Percentiles rank a stretch among this genome's conserved stretches.
phyloP scores from a whole-genome alignment of 2,888 invertebrate species.

The Subacronicta megacephala region DNA sequence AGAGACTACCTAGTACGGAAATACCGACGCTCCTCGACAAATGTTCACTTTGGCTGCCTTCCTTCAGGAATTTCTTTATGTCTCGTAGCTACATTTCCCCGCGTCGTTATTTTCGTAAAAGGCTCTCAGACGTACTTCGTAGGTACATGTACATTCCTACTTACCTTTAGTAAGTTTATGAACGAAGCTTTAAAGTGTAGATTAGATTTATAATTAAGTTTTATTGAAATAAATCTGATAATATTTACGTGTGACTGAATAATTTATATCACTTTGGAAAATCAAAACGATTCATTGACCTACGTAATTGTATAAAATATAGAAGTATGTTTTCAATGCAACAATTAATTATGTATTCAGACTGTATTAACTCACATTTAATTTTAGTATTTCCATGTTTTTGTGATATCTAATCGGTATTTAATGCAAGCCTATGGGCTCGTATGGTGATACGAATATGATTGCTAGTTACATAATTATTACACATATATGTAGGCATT shows the following conservation, averaged over 20 bases:
- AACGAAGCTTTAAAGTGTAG: slow-evolving; percentile 86
- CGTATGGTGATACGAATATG: slow-evolving; percentile 40
- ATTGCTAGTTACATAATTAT: slow-evolving; percentile 50
- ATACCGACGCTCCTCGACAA: slow-evolving; percentile 23
- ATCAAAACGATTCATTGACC: slow-evolving; percentile 54
- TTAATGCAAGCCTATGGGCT: slow-evolving; percentile 49
- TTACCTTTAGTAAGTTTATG: slow-evolving; percentile 73
- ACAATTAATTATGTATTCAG: slow-evolving; percentile 40
- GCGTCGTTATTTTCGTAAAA: slow-evolving; percentile 32
- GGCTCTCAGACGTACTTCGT: slow-evolving; percentile 34
- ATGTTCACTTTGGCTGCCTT: slow-evolving; percentile 16
- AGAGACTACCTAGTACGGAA: slow-evolving; percentile 36
- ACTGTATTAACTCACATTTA: slow-evolving; percentile 32
- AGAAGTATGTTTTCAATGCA: slow-evolving; percentile 42
- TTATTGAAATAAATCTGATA: slow-evolving; percentile 62
- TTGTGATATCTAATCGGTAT: slow-evolving; percentile 64
- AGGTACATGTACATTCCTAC: slow-evolving; percentile 63
- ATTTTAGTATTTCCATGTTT: slow-evolving; percentile 50
- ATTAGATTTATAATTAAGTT: slow-evolving; percentile 65
- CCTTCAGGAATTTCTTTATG: slow-evolving; percentile 25
- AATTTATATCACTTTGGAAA: slow-evolving; percentile 59
- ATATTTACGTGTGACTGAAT: slow-evolving; percentile 69
- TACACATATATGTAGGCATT: slow-evolving; percentile 45
- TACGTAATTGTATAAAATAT: slow-evolving; percentile 46
- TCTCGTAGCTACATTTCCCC: slow-evolving; percentile 7